Evolutionary conservation across 2,888 invertebrate genomes (phyloP), one percentile per base, ranked within the genome.

Genomic region (Podotricha telesiphe): DNA sequence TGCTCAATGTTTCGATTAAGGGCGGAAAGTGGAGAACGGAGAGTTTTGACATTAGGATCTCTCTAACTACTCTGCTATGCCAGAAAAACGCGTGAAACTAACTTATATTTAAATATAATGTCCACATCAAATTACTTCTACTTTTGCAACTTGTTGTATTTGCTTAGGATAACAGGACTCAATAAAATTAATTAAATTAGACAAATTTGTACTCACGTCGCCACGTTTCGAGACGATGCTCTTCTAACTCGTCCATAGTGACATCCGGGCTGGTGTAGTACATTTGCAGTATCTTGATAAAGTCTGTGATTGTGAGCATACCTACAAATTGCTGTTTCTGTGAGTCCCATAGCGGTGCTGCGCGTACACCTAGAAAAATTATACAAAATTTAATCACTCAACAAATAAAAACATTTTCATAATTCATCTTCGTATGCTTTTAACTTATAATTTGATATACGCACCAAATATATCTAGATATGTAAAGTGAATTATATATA

Each of bases 261-360:
- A 97, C 97, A 79, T 96, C 94, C 66, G 98, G 98, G 80, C 98
- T 97, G 82, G 97, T 98, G 93, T 99, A 99, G 94, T 99, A 99
- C 96, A 98, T 98, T 91, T 98, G 97, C 79, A 99, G 95, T 81
- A 99, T 99, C 92, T 98, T 98, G 83, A 99, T 99, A 91, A 99
- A 99, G 93, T 99, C 99, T 66, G 99, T 99, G 81, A 99, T 99
- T 76, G 99, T 99, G 79, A 99, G 94, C 99, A 99, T 99, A 78
- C 99, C 99, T 74, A 99, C 97, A 92, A 98, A 99, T 87, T 96
- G 95, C 88, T 99, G 99, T 80, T 95, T 95, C 74, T 95, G 94
- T 76, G 97, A 97, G 91, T 99, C 99, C 99, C 99, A 99, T 76
- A 99, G 94, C 10, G 99, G 99, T 50, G 99, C 99, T 53, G 99